Evolutionary conservation across 2,888 invertebrate genomes (phyloP), one percentile per base, ranked within the genome.

Genomic region (Bugula neritina): DNA sequence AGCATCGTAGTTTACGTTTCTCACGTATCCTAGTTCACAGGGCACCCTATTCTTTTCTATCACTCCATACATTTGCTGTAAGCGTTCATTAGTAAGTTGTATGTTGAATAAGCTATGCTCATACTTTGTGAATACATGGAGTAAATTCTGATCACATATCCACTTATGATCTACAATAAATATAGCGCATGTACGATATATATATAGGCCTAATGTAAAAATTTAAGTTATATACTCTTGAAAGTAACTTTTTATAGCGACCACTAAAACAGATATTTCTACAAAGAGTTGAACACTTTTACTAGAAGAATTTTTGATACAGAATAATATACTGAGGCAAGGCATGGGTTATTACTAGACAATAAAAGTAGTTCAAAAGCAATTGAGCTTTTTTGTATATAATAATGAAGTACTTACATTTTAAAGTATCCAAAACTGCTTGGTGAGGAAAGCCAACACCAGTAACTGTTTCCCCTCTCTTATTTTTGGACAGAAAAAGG

Each of bases 1-100:
- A 31, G 63, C 31, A n/a, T 63, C 63, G 31, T 63, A 63, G 31
- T 63, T 63, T 5, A 63, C n/a, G n/a, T 34, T 31, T 31, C 63
- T 27, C n/a, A 10, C 31, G n/a, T 63, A 63, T 25, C 63, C 63
- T 3, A 63, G 34, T n/a, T 63, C 63, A 25, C 13, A 2, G 5
- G 63, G n/a, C 27, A 5, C 27, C 31, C 63, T 25, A 10, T 17
- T 10, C 17, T 13, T 63, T 31, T 63, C 31, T 13, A 63, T 63
- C 63, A 63, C 21, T 17, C n/a, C n/a, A 27, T 63, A 63, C 31
- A 17, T 2, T 10, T n/a, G 17, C 2, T 25, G 21, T 3, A 63
- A 3, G 10, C 10, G 10, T 3, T 27, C 34, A 10, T 21, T 13
- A 13, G 27, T 13, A 25, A 63, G 2, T 2, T 63, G 5, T 2